Evolutionary conservation across 1,140 invertebrate species (phyloP).

Genomic region (Hyles euphorbiae): DNA sequence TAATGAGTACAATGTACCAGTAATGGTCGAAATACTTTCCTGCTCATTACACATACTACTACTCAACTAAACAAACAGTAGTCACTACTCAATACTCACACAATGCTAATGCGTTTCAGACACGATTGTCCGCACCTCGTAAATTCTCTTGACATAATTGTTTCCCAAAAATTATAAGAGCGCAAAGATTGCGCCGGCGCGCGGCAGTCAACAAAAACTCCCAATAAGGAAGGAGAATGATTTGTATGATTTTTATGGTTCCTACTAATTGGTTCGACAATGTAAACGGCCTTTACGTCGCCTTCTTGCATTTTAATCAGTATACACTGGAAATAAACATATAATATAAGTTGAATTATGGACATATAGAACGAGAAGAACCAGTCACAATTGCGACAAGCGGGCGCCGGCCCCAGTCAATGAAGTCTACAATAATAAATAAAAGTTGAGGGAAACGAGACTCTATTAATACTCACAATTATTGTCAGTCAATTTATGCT

Average conservation of each 20-base stretch:
- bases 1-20: too few relatives aligned
- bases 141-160: conserved; percentile 48
- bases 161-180: conserved; percentile 39
- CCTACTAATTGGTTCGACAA: conserved; percentile 60
- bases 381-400: conserved; percentile 64
- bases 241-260: conserved; percentile 57
- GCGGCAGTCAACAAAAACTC: conserved; percentile 33
- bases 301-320: conserved; percentile 60
- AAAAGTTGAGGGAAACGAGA: conserved; percentile 50
- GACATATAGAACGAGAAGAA: conserved; percentile 61
- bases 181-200: conserved; percentile 39
- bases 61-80: too few relatives aligned
- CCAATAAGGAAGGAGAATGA: conserved; percentile 51
- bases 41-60: too few relatives aligned
- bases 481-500: conserved; percentile 16
- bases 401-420: conserved; percentile 56
- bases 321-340: conserved; percentile 54
- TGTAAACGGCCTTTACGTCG: conserved; percentile 48
- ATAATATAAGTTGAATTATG: conserved; percentile 53
- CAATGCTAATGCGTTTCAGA: conserved; percentile 7
- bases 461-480: conserved; percentile 34
- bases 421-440: conserved; percentile 62
- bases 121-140: conserved; percentile 51
- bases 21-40: not conserved
- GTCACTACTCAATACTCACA: too few relatives aligned